Evolutionary conservation across 2,797 vertebrate genomes (phyloP).

Genomic region (Pseudochirops corinnae): DNA sequence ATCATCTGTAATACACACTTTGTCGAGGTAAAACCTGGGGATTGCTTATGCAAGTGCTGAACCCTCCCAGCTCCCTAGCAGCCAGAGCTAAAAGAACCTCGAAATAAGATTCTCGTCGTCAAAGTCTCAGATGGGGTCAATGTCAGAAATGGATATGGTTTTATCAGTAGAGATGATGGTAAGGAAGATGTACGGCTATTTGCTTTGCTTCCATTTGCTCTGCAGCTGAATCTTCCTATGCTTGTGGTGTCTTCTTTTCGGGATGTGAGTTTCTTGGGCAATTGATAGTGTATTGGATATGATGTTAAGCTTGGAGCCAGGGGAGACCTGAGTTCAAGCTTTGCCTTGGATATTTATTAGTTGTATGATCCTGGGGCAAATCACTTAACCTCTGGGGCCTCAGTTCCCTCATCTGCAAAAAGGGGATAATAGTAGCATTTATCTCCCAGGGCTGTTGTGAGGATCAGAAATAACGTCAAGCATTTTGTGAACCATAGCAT

Average conservation of each 20-base stretch:
- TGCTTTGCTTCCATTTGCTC: neutral
- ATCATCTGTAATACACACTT: neutral
- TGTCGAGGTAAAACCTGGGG: neutral
- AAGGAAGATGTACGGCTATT: neutral
- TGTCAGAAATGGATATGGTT: neutral
- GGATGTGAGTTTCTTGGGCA: neutral
- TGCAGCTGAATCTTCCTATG: neutral
- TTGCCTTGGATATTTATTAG: neutral
- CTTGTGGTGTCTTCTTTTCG: neutral
- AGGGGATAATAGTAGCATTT: neutral
- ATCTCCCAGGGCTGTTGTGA: neutral
- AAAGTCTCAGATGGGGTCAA: neutral
- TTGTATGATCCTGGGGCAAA: neutral
- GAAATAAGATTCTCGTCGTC: neutral
- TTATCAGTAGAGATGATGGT: neutral
- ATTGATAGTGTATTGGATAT: neutral
- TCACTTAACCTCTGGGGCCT: neutral
- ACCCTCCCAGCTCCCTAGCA: neutral
- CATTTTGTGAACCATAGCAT: neutral
- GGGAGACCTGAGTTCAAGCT: neutral
- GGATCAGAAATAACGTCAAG: neutral
- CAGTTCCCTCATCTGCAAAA: neutral
- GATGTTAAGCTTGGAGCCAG: neutral
- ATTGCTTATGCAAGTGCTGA: neutral
- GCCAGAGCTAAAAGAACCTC: neutral